Evolutionary conservation across 1,140 invertebrate species (phyloP).

Genomic region (Scylla paramamosain): DNA sequence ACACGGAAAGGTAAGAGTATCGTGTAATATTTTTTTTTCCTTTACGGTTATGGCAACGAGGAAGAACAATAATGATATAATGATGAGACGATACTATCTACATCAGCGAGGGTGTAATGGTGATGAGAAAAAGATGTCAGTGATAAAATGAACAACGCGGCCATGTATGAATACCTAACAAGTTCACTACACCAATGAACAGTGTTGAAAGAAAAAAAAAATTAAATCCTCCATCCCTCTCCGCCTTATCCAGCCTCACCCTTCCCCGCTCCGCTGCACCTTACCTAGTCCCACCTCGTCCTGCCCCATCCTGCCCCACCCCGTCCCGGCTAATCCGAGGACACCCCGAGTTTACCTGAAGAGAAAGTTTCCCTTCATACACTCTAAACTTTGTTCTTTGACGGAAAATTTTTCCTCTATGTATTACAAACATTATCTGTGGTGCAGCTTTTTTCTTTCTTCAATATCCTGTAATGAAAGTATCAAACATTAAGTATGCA

Average conservation of each 20-base stretch:
- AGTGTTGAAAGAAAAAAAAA: neutral
- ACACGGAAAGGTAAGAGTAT: too few species aligned
- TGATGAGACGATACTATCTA: too few species aligned
- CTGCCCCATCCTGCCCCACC: too few species aligned
- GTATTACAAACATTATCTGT: neutral
- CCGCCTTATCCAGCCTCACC: too few species aligned
- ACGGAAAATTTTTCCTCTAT: neutral
- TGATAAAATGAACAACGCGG: neutral
- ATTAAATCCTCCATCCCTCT: neutral
- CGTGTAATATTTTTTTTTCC: too few species aligned
- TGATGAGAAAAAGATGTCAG: neutral
- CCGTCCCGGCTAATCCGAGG: neutral
- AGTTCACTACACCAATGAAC: neutral
- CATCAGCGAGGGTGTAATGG: neutral
- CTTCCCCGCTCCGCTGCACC: too few species aligned
- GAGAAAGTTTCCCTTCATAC: neutral
- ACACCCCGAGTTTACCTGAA: neutral
- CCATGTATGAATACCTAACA: neutral
- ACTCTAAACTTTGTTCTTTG: neutral
- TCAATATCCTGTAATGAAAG: too few species aligned
- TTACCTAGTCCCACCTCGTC: neutral
- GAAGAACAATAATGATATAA: too few species aligned
- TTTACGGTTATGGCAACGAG: too few species aligned
- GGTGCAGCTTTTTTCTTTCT: neutral
- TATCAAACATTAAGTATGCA: too few species aligned